Conservation (phyloP, 35 echinoderm and acorn worm species). For the Stichopus chloronotus region DNA sequence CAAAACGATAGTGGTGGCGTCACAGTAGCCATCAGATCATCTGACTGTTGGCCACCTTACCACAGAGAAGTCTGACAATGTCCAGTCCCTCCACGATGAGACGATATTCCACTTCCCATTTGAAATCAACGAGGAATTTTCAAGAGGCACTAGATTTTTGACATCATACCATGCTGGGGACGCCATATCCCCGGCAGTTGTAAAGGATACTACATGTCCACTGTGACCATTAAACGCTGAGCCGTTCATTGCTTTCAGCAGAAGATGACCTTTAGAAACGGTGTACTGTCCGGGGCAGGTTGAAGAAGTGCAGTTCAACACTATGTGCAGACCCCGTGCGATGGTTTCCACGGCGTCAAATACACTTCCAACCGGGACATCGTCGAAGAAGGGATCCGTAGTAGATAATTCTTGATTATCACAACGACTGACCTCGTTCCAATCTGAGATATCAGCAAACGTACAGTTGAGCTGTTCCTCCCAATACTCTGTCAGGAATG, state of each 20-base stretch:
- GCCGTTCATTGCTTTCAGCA: constrained; percentile 74
- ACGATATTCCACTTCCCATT: neutral
- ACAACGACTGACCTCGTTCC: constrained; percentile 13
- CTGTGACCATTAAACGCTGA: constrained; percentile 63
- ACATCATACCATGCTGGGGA: constrained; percentile 54
- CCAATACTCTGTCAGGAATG: constrained; percentile 86
- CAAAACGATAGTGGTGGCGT: constrained; percentile 55
- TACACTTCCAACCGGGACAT: constrained; percentile 43
- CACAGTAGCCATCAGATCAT: neutral
- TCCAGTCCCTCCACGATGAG: neutral
- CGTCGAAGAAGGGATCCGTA: constrained; percentile 41
- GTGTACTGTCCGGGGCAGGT: constrained; percentile 10
- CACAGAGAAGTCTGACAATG: neutral
- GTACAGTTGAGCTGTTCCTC: constrained; percentile 67
- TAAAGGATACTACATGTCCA: constrained; percentile 47
- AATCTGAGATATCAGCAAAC: neutral
- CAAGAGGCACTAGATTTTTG: neutral
- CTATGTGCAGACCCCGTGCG: constrained; percentile 58
- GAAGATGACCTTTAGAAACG: constrained; percentile 10
- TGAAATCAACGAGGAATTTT: neutral
- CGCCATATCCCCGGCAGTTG: constrained; percentile 60
- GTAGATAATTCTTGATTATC: constrained; percentile 55
- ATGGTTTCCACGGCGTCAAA: constrained; percentile 79
- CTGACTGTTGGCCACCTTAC: neutral
- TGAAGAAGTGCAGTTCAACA: constrained; percentile 45